Evolutionary conservation across 1,140 invertebrate genomes (phyloP).

Genomic region (Drosophila asahinai): DNA sequence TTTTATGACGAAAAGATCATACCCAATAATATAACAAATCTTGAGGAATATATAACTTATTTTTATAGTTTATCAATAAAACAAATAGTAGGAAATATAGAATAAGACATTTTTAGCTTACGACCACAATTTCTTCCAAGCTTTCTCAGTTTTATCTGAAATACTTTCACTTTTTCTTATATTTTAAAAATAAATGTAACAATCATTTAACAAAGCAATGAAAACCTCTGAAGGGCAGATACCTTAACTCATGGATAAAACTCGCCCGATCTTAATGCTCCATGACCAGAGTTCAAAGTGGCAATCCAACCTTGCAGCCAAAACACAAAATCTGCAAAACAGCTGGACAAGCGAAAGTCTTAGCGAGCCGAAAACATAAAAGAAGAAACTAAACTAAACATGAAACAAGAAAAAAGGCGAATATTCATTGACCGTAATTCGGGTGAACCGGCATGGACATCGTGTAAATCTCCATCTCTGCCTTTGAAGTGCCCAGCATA

Average conservation of each 20-base stretch:
- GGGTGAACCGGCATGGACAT: conserved; percentile 44
- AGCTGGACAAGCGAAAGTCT: conserved; percentile 28
- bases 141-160: not conserved
- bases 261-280: conserved; percentile 26
- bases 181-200: not conserved
- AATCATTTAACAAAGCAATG: not conserved
- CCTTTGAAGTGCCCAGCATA: conserved; percentile 67
- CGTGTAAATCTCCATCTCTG: conserved; percentile 51
- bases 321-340: conserved; percentile 23
- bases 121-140: not conserved
- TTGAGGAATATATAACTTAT: no score
- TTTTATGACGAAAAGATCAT: not conserved
- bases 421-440: conserved; percentile 41
- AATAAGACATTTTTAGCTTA: no score
- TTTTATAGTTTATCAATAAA: not conserved
- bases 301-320: conserved; percentile 27
- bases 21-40: no score
- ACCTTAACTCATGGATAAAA: not conserved
- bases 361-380: conserved; percentile 8
- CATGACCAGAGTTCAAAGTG: conserved; percentile 67
- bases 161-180: not conserved
- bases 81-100: not conserved
- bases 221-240: conserved; percentile 4
- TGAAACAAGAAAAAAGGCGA: conserved; percentile 22
- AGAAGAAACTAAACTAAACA: conserved; percentile 5